Evolutionary conservation across 2,888 invertebrate species (phyloP), one percentile per base, ranked within the genome.

Genomic region (Agrotis segetum): DNA sequence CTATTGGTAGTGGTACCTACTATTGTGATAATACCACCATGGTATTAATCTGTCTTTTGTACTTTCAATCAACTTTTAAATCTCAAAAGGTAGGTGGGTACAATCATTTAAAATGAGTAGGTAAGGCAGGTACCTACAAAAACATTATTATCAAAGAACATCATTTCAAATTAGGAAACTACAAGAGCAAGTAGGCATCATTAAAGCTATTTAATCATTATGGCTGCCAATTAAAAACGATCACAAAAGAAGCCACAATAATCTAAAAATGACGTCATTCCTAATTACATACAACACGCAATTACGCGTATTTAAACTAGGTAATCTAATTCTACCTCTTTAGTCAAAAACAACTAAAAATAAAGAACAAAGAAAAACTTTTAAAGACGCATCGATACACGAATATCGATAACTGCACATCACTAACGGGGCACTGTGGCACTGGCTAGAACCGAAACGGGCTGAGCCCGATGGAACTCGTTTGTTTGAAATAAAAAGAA

Each of bases 351-450:
- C 40, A 40, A 72, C 24, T 21, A 64, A 63, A 53, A 24, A 17
- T 7, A 52, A 19, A 21, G 61, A 64, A 81, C 67, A 83, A 83
- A 83, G 65, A 69, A 73, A 56, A 70, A 52, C 46, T 49, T 49
- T 46, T 62, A 50, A 58, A 64, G 34, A n/a, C 24, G 40, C 52
- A 73, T 83, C 83, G 83, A 82, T 56, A 67, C n/a, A 29, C 49
- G 46, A 67, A 58, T 71, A 72, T 85, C 80, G 85, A 80, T 75
- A 75, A 44, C 47, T 67, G 80, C 58, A 85, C 85, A 71, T 74
- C 85, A 74, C 85, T 85, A 85, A 79, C 81, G 77, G 73, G 74
- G 70, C 70, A 82, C 82, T 72, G 53, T 56, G 74, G 71, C 70
- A 82, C 82, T 72, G 53, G 60, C 52, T 66, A 73, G 69, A 68